phyloP scores from a whole-genome alignment of 2,888 invertebrate genomes.

The Thecophora atra region DNA sequence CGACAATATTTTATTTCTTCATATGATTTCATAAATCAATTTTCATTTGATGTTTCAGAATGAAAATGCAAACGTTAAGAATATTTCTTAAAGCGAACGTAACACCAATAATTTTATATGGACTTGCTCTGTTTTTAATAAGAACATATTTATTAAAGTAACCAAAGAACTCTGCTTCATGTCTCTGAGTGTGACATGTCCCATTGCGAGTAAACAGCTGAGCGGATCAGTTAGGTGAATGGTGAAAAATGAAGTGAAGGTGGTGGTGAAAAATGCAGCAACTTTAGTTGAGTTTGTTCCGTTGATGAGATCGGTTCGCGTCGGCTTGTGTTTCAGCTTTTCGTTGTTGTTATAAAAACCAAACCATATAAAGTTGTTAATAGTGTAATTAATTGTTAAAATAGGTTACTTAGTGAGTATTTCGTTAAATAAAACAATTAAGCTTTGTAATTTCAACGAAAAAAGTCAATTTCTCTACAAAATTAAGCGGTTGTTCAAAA shows the following conservation, averaged over 20 bases:
- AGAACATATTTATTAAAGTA: no score
- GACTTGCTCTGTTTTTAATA: no score
- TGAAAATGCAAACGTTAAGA: no score
- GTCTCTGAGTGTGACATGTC: no score
- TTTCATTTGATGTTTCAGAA: no score
- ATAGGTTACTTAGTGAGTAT: neutral
- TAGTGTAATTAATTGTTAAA: neutral
- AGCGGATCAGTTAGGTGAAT: slow-evolving; percentile 3
- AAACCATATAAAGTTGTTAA: neutral
- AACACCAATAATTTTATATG: no score
- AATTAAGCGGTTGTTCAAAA: neutral
- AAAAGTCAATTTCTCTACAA: neutral
- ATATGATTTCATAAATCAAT: no score
- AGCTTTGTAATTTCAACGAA: no score
- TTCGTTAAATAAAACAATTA: neutral
- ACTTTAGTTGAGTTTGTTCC: slow-evolving; percentile 48
- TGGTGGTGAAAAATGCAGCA: slow-evolving; percentile 21
- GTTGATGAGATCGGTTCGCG: slow-evolving; percentile 43
- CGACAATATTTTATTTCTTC: no score
- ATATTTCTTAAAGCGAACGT: no score
- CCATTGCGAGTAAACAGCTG: neutral
- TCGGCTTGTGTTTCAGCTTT: slow-evolving; percentile 13
- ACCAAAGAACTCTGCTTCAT: no score
- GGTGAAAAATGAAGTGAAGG: neutral
- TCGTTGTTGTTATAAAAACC: slow-evolving; percentile 1